Evolutionary conservation across 2,888 invertebrate species (phyloP).

Genomic region (Dicyrtoma fusca): DNA sequence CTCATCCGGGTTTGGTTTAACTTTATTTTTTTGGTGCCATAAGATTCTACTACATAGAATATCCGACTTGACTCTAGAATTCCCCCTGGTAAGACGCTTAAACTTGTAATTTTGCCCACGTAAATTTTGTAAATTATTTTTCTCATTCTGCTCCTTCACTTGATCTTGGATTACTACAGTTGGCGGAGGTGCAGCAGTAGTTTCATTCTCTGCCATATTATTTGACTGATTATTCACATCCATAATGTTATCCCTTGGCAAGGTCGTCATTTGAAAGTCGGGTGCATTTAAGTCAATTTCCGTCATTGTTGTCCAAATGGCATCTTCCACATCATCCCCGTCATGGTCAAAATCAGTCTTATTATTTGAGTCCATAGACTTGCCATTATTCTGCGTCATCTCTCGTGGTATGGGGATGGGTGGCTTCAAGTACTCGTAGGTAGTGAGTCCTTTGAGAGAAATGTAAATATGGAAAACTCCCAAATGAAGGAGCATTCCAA

Average conservation of each 20-base stretch:
- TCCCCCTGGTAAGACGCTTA: slow-evolving; percentile 14
- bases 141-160: slow-evolving; percentile 29
- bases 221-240: not conserved
- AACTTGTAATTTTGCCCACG: slow-evolving; percentile 24
- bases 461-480: slow-evolving; percentile 89
- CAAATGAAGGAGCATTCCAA: slow-evolving; percentile 77
- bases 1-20: slow-evolving; percentile 26
- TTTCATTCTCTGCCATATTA: not conserved
- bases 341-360: slow-evolving; percentile 32
- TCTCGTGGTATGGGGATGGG: slow-evolving; percentile 29
- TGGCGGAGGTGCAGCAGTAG: no score
- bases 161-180: not conserved
- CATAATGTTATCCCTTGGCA: slow-evolving; percentile 12
- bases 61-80: slow-evolving; percentile 21
- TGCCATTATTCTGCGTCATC: not conserved
- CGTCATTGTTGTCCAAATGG: slow-evolving; percentile 56
- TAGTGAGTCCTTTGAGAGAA: slow-evolving; percentile 79
- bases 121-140: slow-evolving; percentile 22
- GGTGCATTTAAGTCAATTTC: slow-evolving; percentile 55
- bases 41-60: slow-evolving; percentile 34
- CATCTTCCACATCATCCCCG: slow-evolving; percentile 44
- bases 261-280: slow-evolving; percentile 15
- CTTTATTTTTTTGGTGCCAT: slow-evolving; percentile 37
- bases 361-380: slow-evolving; percentile 20
- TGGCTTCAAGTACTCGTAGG: slow-evolving; percentile 80